Evolutionary conservation across 2,888 invertebrate genomes (phyloP).

Genomic region (Eupithecia insigniata): DNA sequence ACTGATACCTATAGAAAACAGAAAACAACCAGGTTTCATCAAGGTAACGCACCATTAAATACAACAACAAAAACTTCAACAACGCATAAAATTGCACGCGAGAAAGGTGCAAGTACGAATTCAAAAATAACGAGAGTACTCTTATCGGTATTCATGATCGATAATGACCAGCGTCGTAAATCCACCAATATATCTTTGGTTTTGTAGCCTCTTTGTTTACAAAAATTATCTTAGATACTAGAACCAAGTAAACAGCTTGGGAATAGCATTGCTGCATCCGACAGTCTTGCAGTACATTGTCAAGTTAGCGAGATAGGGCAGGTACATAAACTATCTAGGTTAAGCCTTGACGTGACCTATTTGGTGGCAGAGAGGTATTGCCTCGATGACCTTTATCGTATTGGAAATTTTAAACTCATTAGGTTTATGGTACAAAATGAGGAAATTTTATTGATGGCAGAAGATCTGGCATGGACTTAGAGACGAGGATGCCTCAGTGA

Average conservation of each 20-base stretch:
- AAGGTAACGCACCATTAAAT: no score
- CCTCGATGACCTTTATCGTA: background rate
- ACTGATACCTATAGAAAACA: no score
- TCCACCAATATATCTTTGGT: no score
- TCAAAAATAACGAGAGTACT: no score
- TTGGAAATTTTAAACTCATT: background rate
- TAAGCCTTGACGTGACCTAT: slow-evolving; percentile 4
- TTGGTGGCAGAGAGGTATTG: background rate
- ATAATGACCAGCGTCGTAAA: no score
- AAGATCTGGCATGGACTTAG: background rate
- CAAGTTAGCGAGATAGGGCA: background rate
- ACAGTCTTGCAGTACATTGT: background rate
- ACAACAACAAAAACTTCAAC: no score
- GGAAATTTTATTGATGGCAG: background rate
- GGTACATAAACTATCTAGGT: background rate
- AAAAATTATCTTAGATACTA: background rate
- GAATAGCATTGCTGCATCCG: background rate
- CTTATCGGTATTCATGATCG: no score
- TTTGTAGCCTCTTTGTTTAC: background rate
- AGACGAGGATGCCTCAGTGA: background rate
- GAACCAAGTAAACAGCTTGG: background rate
- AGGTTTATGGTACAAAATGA: background rate
- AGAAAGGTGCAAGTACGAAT: no score
- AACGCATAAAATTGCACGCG: no score
- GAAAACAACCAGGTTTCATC: no score